A percentile compares a stretch with the other conserved stretches of the same genome.
phyloP scores from a whole-genome alignment of 2,113 vertebrate genomes.

The Neotoma lepida region DNA sequence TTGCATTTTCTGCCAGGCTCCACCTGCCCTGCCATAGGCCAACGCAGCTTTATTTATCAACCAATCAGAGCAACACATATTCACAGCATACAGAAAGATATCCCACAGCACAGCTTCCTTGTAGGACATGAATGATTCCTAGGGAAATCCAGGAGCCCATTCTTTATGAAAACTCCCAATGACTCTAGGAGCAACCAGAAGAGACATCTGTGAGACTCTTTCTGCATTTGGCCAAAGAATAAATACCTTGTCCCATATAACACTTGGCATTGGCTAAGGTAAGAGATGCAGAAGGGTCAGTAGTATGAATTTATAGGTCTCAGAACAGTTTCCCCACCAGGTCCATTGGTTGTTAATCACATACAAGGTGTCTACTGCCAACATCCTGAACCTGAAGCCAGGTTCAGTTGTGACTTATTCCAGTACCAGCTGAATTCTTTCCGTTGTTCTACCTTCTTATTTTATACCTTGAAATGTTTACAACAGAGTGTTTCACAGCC shows the following conservation, averaged over 20 bases:
- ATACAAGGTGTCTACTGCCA: no score
- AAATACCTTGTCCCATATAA: neutral
- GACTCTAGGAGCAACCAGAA: neutral
- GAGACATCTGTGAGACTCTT: neutral
- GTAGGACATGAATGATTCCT: neutral
- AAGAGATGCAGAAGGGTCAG: neutral
- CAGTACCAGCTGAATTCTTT: slow-evolving; percentile 4
- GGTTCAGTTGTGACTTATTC: slow-evolving; percentile 1
- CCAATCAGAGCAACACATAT: no score
- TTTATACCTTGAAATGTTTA: slow-evolving; percentile 9
- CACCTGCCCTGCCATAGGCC: no score
- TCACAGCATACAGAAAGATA: no score
- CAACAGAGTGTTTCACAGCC: neutral
- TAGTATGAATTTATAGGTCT: neutral
- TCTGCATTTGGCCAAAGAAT: neutral
- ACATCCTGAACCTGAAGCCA: neutral
- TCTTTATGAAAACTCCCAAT: neutral
- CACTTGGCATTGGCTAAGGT: neutral
- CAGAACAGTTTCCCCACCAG: neutral
- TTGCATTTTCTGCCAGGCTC: no score
- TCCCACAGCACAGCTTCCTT: neutral
- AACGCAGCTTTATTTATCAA: no score
- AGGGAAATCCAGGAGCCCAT: neutral
- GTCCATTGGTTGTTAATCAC: neutral
- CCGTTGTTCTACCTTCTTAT: slow-evolving; percentile 29